phyloP scores from a whole-genome alignment of 2,888 invertebrate genomes.

The Acanthosepion lycidas region DNA sequence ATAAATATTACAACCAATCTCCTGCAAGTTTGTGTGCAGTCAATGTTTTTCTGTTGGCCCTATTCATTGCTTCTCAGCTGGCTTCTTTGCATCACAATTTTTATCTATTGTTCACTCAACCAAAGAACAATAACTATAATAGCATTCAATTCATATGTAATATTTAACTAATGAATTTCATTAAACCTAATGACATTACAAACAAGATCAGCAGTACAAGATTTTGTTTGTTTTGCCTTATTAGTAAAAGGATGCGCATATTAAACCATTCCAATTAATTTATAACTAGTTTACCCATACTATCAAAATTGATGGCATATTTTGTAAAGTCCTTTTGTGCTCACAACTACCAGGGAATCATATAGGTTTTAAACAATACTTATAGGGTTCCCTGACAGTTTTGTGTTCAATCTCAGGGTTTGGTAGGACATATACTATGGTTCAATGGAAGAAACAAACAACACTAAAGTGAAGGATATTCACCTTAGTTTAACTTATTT shows the following conservation, averaged over 20 bases:
- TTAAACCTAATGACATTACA: background rate
- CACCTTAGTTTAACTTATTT: no score
- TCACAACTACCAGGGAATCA: no score
- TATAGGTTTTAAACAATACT: no score
- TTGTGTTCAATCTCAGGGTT: no score
- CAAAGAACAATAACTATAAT: background rate
- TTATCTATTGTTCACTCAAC: background rate
- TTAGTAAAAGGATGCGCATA: background rate
- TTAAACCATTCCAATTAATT: background rate
- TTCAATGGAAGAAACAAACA: no score
- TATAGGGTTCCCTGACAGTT: no score
- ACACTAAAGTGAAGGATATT: no score
- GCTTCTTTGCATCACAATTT: conserved; percentile 8
- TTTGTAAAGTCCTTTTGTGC: no score
- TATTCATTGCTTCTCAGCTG: conserved; percentile 12
- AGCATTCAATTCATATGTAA: background rate
- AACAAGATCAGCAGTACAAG: background rate
- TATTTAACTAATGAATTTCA: background rate
- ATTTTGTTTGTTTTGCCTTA: background rate
- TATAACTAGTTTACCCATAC: no score
- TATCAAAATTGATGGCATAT: no score
- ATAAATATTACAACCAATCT: background rate
- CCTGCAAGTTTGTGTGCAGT: background rate
- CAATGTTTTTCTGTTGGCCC: no score
- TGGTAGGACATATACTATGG: no score